Base-by-base conservation (phyloP, 2,113 vertebrate genomes). In the Parotia lawesii region DNA sequence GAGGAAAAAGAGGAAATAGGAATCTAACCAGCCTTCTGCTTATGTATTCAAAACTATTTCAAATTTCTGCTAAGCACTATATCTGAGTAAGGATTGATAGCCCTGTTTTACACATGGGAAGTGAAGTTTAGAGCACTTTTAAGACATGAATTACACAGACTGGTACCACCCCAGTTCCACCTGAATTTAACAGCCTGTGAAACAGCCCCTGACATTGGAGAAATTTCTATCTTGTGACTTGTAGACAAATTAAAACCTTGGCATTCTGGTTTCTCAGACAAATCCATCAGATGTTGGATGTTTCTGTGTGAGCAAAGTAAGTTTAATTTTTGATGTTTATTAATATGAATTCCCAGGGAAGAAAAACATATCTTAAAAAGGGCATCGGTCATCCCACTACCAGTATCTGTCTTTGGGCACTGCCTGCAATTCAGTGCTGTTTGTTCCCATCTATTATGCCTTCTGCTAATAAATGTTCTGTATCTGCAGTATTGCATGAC, bases 381-480 rank as follows among this genome's bases (percentile, higher is more conserved):
- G 38, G 11, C 79, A 69, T 91, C 75, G 80, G 67, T 84, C 81
- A 89, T 78, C 37, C 31, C 40, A 56, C 56, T 42, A 61, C 60
- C 51, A 51, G 12, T 71, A 77, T 85, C 74, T 9, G 5, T 91
- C 77, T 76, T 70, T 29, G 42, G 51, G 73, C 77, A 67, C 27
- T 53, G 50, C 44, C 77, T 89, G 77, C 69, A 76, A 27, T 86
- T 91, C 24, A 25, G 66, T 67, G 31, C 60, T 87, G 24, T 96
- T 94, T 94, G 66, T 90, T 87, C 54, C 70, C 77, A 76, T 89
- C 92, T 89, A 22, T 91, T 89, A 45, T 17, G 45, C 40, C 72
- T 92, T 75, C 77, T 95, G 86, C 86, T 95, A 76, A 85, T 83
- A 86, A 82, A 94, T 84, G 73, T 65, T 92, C 58, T 70, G 5